Evolutionary conservation across 1,140 invertebrate species (phyloP).

Genomic region (Thaumetopoea pityocampa): DNA sequence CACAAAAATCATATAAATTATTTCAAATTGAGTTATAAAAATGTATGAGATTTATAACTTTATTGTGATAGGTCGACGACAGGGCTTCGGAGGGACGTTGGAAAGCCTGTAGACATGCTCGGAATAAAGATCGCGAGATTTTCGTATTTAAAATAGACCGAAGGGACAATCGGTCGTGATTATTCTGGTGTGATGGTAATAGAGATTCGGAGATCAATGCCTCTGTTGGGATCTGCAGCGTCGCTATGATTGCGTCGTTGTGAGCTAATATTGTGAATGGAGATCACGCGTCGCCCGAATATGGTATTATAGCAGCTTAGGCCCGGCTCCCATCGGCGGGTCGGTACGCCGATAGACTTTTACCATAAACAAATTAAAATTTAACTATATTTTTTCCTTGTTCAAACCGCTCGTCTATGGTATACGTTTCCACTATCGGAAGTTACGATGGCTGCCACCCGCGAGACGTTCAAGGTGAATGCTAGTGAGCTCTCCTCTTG

Average conservation of each 20-base stretch:
- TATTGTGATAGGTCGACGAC: constrained; percentile 41
- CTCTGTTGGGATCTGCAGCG: neutral
- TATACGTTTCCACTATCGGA: too few species aligned
- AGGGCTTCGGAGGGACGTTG: constrained; percentile 10
- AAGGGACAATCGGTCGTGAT: constrained; percentile 16
- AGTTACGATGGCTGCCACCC: too few species aligned
- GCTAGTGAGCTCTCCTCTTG: too few species aligned
- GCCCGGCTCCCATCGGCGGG: too few species aligned
- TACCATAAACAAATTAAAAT: too few species aligned
- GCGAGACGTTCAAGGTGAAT: too few species aligned
- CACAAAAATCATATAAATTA: constrained; percentile 40
- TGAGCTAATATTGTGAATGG: neutral
- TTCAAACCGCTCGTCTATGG: too few species aligned
- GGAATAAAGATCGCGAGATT: constrained; percentile 41
- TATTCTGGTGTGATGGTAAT: constrained; percentile 19
- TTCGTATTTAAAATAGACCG: constrained; percentile 31
- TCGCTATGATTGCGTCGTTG: neutral
- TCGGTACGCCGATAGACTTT: too few species aligned
- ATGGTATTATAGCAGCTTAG: too few species aligned
- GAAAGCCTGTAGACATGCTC: constrained; percentile 27
- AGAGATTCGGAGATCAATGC: constrained; percentile 13
- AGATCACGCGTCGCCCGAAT: too few species aligned
- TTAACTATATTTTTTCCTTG: too few species aligned
- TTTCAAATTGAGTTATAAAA: constrained; percentile 55
- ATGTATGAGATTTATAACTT: constrained; percentile 59